Percentiles rank a stretch among this genome's conserved stretches.
These are phyloP conservation scores for Pygoscelis antarcticus DNA, from an alignment of 2,113 vertebrate genomes.

Conservation along the genomic window DNA sequence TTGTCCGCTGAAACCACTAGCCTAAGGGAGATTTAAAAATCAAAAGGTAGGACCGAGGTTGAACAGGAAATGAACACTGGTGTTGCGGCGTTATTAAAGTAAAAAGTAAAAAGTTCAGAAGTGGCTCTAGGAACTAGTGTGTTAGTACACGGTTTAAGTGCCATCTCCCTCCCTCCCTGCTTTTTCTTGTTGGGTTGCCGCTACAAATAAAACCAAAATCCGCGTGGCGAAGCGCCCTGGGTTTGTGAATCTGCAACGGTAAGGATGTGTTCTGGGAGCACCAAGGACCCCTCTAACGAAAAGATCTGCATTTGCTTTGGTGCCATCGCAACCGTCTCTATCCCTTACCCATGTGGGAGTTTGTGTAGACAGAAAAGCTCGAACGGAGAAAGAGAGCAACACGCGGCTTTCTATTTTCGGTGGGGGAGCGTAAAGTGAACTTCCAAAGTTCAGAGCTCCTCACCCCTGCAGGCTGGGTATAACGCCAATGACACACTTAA, in stretches of 20 bases:
- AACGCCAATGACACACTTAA: not conserved
- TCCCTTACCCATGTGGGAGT: not conserved
- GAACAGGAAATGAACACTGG: conserved; percentile 79
- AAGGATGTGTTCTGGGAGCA: not conserved
- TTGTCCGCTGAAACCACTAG: conserved; percentile 74
- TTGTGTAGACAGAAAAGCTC: not conserved
- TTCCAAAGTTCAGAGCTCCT: not conserved
- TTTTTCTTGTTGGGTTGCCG: not conserved
- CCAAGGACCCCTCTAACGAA: not conserved
- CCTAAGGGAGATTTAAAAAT: conserved; percentile 76
- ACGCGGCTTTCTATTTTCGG: rapidly evolving
- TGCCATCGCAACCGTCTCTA: not conserved
- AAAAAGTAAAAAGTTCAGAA: conserved; percentile 55
- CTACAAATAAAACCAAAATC: not conserved
- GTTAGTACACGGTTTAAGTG: not conserved
- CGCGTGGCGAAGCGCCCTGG: not conserved
- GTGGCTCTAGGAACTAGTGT: not conserved
- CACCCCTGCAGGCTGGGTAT: not conserved
- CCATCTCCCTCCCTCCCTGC: not conserved
- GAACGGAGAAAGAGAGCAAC: not conserved
- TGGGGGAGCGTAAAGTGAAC: not conserved
- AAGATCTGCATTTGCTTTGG: not conserved
- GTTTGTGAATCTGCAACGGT: rapidly evolving
- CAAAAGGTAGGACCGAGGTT: conserved; percentile 72
- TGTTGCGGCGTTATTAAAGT: conserved; percentile 60